A percentile compares a stretch with the other conserved stretches of the same genome.
phyloP scores from a whole-genome alignment of 2,888 invertebrate species.

The Megaustenia siamemsis region DNA sequence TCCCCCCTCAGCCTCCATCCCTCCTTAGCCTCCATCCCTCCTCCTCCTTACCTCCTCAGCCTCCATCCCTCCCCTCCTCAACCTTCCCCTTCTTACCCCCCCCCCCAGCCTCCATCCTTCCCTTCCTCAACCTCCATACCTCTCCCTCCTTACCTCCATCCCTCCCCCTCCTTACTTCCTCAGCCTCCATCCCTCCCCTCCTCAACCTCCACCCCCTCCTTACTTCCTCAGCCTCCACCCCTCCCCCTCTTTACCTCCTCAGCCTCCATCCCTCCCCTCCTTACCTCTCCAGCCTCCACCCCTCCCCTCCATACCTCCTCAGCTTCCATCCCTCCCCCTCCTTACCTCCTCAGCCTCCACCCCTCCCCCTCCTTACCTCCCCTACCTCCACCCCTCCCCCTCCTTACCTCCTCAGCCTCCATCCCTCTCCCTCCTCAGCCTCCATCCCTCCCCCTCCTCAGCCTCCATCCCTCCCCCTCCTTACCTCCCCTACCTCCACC shows the following conservation, averaged over 20 bases:
- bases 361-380: too few species aligned
- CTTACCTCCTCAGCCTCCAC: too few species aligned
- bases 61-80: not conserved
- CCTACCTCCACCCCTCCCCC: not conserved
- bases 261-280: too few species aligned
- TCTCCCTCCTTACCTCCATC: slow-evolving; percentile 30
- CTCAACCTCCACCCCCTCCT: slow-evolving; percentile 23
- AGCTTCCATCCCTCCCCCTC: too few species aligned
- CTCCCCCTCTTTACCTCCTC: too few species aligned
- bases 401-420: not conserved
- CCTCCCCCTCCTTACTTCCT: slow-evolving; percentile 46
- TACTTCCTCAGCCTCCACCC: slow-evolving; percentile 44
- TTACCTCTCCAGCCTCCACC: too few species aligned
- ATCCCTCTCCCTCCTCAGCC: not conserved
- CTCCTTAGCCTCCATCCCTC: too few species aligned
- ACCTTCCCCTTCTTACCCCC: not conserved
- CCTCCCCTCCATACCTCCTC: too few species aligned
- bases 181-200: slow-evolving; percentile 48
- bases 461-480: not conserved
- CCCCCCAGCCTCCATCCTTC: slow-evolving; percentile 52
- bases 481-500: too few species aligned
- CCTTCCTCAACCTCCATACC: slow-evolving; percentile 24
- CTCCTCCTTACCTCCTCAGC: not conserved
- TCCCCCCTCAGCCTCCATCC: too few species aligned
- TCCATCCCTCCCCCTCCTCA: not conserved